Conservation (phyloP, 1,140 invertebrate species). For the Drosophila melanica region DNA sequence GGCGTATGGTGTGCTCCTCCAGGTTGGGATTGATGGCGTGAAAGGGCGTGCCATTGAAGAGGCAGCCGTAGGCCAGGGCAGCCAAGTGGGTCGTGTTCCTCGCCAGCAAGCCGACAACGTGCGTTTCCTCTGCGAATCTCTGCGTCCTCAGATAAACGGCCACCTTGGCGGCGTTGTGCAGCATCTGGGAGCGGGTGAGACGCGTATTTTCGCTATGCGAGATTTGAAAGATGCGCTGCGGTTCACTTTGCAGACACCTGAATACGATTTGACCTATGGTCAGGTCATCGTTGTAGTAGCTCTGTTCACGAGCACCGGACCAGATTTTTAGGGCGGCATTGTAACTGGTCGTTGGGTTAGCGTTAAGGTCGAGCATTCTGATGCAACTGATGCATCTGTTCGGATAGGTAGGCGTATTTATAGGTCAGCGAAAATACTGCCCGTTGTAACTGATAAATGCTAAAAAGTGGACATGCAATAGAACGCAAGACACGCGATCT, state of each 20-base stretch:
- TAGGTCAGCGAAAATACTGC: conserved; percentile 42
- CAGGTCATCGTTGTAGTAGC: conserved; percentile 60
- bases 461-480: conserved; percentile 17
- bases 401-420: conserved; percentile 47
- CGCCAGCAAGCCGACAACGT: conserved; percentile 70
- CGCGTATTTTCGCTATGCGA: conserved; percentile 72
- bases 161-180: conserved; percentile 57
- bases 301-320: conserved; percentile 54
- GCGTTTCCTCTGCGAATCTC: conserved; percentile 50
- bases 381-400: conserved; percentile 52
- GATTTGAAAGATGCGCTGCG: conserved; percentile 67
- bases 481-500: conserved; percentile 34
- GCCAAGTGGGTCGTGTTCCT: conserved; percentile 66
- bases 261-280: conserved; percentile 69
- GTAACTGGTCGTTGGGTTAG: conserved; percentile 50
- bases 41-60: conserved; percentile 76
- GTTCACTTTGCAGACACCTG: conserved; percentile 53
- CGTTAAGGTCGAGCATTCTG: conserved; percentile 57
- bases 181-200: conserved; percentile 61
- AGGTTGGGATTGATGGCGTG: conserved; percentile 70
- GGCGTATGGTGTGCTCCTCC: conserved; percentile 59
- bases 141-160: conserved; percentile 49
- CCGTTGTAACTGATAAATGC: conserved; percentile 8
- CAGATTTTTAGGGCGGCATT: conserved; percentile 46
- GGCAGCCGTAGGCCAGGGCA: conserved; percentile 68